Conservation (phyloP, 92 coral and sea anemone genomes). For the Diadumene lineata region DNA sequence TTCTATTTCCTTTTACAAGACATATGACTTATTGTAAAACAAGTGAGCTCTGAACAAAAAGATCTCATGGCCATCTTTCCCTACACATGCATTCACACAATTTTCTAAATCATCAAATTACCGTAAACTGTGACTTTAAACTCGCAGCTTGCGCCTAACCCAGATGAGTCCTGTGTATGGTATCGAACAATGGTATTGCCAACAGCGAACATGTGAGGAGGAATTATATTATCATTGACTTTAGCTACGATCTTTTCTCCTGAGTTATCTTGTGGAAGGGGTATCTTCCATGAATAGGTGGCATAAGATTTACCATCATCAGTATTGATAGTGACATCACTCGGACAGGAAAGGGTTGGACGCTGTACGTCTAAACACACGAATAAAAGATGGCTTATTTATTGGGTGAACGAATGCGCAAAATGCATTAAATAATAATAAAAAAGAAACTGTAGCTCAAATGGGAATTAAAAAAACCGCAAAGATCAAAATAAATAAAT, state of each 20-base stretch:
- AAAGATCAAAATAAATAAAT: no score
- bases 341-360: constrained; percentile 53
- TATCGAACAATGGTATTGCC: constrained; percentile 39
- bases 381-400: not conserved
- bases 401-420: not conserved
- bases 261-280: constrained; percentile 59
- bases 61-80: no score
- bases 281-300: constrained; percentile 41
- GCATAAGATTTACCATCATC: constrained; percentile 47
- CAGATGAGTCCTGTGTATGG: constrained; percentile 43
- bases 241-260: constrained; percentile 29
- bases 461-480: no score
- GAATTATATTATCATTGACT: constrained; percentile 4
- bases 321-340: constrained; percentile 25
- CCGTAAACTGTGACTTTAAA: constrained; percentile 52
- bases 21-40: no score
- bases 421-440: no score
- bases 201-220: constrained; percentile 39
- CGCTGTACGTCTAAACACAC: constrained; percentile 28
- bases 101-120: not conserved
- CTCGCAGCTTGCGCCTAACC: constrained; percentile 30
- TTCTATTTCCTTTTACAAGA: no score
- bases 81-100: not conserved
- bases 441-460: no score
- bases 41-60: no score